These are phyloP conservation scores for Pempheris klunzingeri DNA, from an alignment of 2,797 vertebrate genomes.

Conservation along the genomic window DNA sequence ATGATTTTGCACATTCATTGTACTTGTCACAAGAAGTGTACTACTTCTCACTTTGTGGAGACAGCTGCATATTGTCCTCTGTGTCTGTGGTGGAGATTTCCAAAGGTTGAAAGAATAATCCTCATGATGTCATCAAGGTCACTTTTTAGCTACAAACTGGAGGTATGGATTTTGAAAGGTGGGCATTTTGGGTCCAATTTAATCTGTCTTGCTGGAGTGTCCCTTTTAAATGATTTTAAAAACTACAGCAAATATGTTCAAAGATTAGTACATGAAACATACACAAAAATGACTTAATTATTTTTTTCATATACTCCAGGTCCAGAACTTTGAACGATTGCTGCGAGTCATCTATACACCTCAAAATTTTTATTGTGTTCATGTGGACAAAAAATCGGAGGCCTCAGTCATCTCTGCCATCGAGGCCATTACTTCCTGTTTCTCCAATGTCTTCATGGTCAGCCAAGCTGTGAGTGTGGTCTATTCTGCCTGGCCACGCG, in stretches of 20 bases:
- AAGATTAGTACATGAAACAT: too few relatives aligned
- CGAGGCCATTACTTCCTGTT: slow-evolving; percentile 86
- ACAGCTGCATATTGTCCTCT: background rate
- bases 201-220: background rate
- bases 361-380: slow-evolving; percentile 93
- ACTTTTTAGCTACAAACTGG: background rate
- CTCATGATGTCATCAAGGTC: too few relatives aligned
- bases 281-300: background rate
- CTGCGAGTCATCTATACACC: slow-evolving; percentile 91
- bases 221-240: background rate
- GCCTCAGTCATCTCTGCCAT: slow-evolving; percentile 84
- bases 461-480: slow-evolving; percentile 86
- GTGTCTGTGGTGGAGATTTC: too few relatives aligned
- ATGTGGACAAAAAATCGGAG: slow-evolving; percentile 89
- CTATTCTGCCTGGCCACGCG: slow-evolving; percentile 90
- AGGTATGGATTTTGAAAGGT: background rate
- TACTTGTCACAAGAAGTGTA: too few relatives aligned
- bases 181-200: too few relatives aligned
- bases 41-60: background rate
- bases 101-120: too few relatives aligned
- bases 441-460: slow-evolving; percentile 91
- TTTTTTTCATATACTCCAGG: slow-evolving; percentile 50
- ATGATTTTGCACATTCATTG: background rate
- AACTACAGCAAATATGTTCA: background rate
- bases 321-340: slow-evolving; percentile 92